phyloP scores from a whole-genome alignment of 2,888 invertebrate genomes.

The Orthonevra nobilis region DNA sequence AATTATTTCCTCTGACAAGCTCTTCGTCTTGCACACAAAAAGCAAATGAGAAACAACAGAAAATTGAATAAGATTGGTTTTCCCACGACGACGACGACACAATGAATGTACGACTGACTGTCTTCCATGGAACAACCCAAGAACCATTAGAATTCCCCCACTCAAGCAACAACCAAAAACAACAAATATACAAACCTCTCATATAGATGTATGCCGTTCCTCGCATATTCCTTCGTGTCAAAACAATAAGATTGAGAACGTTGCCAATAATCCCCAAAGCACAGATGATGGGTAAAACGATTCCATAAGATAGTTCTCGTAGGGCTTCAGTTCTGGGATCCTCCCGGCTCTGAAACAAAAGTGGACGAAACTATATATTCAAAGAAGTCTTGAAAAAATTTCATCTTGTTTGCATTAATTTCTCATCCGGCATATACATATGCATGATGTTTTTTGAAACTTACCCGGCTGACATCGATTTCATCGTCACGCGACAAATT shows the following conservation, averaged over 20 bases:
- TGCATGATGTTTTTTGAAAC: no score
- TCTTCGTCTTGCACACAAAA: not conserved
- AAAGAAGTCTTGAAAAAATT: no score
- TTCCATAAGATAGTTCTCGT: constrained; percentile 84
- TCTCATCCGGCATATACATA: constrained; percentile 47
- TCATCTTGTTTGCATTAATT: constrained; percentile 53
- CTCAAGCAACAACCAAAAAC: no score
- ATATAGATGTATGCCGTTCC: constrained; percentile 91
- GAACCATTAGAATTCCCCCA: no score
- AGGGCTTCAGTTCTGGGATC: constrained; percentile 83
- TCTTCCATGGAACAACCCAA: no score
- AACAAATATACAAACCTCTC: constrained; percentile 88
- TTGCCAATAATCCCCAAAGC: constrained; percentile 88
- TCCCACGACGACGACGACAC: not conserved
- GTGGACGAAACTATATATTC: not conserved
- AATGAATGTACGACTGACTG: no score
- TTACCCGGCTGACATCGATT: constrained; percentile 71
- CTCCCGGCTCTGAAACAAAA: constrained; percentile 77
- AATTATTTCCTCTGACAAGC: not conserved
- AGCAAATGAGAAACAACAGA: not conserved
- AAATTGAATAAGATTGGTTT: constrained; percentile 13
- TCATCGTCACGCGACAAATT: constrained; percentile 75
- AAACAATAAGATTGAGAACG: constrained; percentile 88
- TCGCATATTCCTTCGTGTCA: constrained; percentile 88
- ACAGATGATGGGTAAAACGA: constrained; percentile 86